Conservation (phyloP, 2,888 invertebrate species). For the Polydrusus pterygomalis region DNA sequence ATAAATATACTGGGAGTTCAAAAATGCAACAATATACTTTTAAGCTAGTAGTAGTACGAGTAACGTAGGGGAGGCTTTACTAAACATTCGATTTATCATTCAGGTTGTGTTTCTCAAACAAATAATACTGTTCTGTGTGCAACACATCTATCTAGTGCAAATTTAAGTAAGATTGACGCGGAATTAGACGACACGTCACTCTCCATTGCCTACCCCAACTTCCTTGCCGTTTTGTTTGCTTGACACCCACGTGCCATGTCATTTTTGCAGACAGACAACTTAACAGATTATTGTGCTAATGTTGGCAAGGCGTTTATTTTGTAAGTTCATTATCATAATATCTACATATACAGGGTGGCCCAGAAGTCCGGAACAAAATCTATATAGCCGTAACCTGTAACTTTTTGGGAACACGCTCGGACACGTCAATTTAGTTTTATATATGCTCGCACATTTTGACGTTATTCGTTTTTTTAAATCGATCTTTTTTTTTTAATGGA, state of each 20-base stretch:
- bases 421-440: too few relatives aligned
- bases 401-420: too few relatives aligned
- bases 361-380: too few relatives aligned
- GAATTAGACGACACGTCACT: conserved; percentile 13
- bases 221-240: conserved; percentile 10
- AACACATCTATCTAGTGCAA: neutral
- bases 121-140: neutral
- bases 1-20: neutral
- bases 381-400: neutral
- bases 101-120: too few relatives aligned
- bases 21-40: too few relatives aligned
- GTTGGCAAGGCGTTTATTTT: neutral
- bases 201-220: conserved; percentile 27
- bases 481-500: too few relatives aligned
- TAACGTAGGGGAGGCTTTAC: too few relatives aligned
- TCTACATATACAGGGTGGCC: too few relatives aligned
- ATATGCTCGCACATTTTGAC: too few relatives aligned
- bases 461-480: too few relatives aligned
- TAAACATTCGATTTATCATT: too few relatives aligned
- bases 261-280: conserved; percentile 17
- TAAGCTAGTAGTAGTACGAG: too few relatives aligned
- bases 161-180: conserved; percentile 23
- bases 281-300: neutral
- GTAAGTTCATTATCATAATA: neutral
- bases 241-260: neutral